Conservation (phyloP, 2,113 vertebrate species). For the Athene cunicularia region DNA sequence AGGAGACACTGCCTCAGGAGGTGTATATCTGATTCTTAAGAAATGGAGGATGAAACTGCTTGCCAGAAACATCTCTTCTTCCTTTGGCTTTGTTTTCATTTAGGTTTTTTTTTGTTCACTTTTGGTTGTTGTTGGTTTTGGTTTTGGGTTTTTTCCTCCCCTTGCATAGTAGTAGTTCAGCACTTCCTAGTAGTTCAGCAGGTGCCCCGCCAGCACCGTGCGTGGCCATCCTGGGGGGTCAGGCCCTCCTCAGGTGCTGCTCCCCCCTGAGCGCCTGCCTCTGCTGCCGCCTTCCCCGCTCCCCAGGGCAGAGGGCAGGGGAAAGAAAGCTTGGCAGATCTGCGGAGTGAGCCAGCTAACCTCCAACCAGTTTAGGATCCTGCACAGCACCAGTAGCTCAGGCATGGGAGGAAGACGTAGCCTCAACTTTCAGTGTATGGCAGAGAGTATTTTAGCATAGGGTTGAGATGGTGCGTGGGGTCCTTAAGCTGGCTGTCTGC, state of each 20-base stretch:
- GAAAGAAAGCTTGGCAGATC: background rate
- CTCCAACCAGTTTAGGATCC: accelerated
- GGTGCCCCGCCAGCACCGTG: accelerated
- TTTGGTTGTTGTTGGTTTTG: background rate
- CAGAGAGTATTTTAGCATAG: accelerated
- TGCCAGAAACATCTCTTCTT: background rate
- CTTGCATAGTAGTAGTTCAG: background rate
- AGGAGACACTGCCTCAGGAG: background rate
- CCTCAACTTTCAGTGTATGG: accelerated
- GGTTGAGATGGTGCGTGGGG: background rate
- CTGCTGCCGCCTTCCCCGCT: background rate
- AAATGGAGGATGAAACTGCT: background rate
- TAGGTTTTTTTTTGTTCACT: background rate
- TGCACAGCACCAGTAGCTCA: background rate
- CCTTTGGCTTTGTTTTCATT: background rate
- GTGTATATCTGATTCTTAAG: background rate
- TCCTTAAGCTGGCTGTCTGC: background rate
- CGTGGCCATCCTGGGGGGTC: accelerated
- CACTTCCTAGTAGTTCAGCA: background rate
- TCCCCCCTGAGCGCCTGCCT: background rate
- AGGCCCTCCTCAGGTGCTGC: background rate
- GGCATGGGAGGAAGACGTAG: background rate
- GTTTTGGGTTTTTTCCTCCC: background rate
- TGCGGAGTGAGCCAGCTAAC: background rate
- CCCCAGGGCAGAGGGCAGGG: background rate